These are phyloP conservation scores for Sapayoa aenigma DNA, from an alignment of 2,113 vertebrate species.

Conservation along the genomic window DNA sequence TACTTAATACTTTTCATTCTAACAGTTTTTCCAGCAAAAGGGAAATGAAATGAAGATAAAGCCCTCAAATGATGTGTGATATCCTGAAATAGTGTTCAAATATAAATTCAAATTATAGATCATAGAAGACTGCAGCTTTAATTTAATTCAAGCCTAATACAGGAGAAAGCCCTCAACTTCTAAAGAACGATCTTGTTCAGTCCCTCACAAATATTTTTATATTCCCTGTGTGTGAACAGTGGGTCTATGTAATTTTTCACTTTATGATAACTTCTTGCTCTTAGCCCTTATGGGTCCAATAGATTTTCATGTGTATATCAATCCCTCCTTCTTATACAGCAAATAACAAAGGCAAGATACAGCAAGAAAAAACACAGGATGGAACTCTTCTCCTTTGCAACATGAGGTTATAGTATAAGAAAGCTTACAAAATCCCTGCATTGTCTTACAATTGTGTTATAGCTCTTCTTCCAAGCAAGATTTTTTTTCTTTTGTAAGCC, in stretches of 20 bases:
- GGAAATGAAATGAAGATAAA: background rate
- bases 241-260: background rate
- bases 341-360: background rate
- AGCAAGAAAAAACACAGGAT: background rate
- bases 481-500: background rate
- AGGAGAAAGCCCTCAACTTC: background rate
- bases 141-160: background rate
- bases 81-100: background rate
- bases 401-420: background rate
- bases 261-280: background rate
- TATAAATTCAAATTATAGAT: background rate
- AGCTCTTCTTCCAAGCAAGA: background rate
- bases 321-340: background rate
- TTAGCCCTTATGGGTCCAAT: background rate
- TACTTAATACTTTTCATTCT: background rate
- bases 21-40: background rate
- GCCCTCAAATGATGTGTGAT: background rate
- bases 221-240: background rate
- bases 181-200: background rate
- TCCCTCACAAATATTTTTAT: background rate
- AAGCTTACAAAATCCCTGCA: background rate
- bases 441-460: background rate
- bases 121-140: background rate
- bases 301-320: background rate
- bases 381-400: background rate